These are phyloP conservation scores for Epinephelus lanceolatus DNA, from an alignment of 2,113 vertebrate species.

Conservation along the genomic window DNA sequence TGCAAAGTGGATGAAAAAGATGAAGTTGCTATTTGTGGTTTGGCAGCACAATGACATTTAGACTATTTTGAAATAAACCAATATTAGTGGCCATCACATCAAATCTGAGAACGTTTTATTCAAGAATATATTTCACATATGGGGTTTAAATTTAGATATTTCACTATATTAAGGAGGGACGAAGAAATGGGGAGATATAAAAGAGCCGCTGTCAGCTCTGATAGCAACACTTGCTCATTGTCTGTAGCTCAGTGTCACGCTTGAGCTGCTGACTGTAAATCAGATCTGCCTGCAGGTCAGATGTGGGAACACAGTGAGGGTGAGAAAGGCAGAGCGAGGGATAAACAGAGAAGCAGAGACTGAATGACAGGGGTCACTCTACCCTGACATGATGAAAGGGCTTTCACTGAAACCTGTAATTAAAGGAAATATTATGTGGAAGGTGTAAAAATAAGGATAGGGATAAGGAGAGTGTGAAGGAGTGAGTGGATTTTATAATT, in stretches of 20 bases:
- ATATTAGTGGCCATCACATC: too few relatives aligned
- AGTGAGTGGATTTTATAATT: neutral
- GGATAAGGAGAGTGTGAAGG: neutral
- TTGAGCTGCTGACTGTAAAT: slow-evolving; percentile 41
- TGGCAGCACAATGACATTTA: neutral
- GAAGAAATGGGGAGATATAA: neutral
- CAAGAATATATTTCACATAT: neutral
- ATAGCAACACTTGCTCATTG: slow-evolving; percentile 12
- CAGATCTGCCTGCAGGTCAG: slow-evolving; percentile 20
- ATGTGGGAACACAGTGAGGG: neutral
- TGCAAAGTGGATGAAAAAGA: neutral
- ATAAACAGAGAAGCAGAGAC: slow-evolving; percentile 2
- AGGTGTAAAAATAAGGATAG: neutral
- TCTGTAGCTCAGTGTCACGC: slow-evolving; percentile 22
- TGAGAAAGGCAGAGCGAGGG: neutral
- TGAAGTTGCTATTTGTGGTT: too few relatives aligned
- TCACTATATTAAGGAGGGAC: neutral
- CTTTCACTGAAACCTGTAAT: neutral
- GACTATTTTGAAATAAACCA: too few relatives aligned
- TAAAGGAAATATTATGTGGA: neutral
- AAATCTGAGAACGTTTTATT: neutral
- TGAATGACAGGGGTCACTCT: neutral
- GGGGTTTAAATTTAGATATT: neutral
- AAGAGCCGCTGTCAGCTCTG: slow-evolving; percentile 18
- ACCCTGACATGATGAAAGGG: neutral